Evolutionary conservation across 2,888 invertebrate genomes (phyloP).

Genomic region (Amphipyra tragopoginis): DNA sequence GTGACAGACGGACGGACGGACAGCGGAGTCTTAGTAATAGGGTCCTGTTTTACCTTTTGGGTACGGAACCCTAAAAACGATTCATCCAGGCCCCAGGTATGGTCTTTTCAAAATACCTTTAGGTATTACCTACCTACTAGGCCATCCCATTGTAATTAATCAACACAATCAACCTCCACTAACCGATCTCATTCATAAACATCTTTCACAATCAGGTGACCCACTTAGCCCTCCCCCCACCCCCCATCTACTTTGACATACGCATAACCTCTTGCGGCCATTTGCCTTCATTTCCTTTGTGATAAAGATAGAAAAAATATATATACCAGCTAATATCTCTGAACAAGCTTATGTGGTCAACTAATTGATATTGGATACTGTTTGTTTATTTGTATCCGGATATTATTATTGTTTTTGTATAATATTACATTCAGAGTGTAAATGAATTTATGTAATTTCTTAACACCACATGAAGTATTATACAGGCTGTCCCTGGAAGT

Average conservation of each 20-base stretch:
- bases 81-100: no score
- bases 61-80: no score
- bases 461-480: no score
- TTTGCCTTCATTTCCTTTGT: conserved; percentile 13
- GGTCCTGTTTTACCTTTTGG: no score
- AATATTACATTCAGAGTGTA: no score
- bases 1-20: no score
- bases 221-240: not conserved
- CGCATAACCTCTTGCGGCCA: conserved; percentile 7
- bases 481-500: no score
- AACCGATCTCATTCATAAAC: not conserved
- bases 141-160: no score
- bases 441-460: no score
- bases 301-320: conserved; percentile 23
- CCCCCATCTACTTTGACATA: not conserved
- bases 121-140: no score
- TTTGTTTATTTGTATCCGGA: conserved; percentile 9
- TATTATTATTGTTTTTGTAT: conserved; percentile 12
- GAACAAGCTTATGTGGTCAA: not conserved
- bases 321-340: conserved; percentile 24
- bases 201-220: conserved; percentile 7
- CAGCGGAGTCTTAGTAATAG: no score
- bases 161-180: not conserved
- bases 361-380: conserved; percentile 22
- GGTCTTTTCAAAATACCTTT: no score